phyloP scores from a whole-genome alignment of 2,113 vertebrate species.

The Diglossa brunneiventris region DNA sequence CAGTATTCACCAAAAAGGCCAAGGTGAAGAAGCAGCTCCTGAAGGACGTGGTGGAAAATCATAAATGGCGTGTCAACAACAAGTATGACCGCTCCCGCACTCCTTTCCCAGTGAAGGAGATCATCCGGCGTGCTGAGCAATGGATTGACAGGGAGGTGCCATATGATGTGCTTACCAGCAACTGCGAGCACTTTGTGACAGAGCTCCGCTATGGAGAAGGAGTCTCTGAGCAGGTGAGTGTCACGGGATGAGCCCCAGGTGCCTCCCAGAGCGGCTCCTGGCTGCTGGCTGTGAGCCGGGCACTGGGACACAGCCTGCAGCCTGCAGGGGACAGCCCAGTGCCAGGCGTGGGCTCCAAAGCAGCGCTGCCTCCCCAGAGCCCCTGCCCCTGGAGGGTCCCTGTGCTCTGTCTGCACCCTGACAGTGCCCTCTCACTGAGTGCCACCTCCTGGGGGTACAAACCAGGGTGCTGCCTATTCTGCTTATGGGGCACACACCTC shows the following conservation, averaged over 20 bases:
- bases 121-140: conserved; percentile 80
- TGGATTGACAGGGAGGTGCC: conserved; percentile 84
- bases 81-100: conserved; percentile 83
- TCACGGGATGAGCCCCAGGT: fast-evolving
- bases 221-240: conserved; percentile 86
- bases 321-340: not conserved
- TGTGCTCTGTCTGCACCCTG: not conserved
- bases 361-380: fast-evolving
- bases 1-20: conserved; percentile 87
- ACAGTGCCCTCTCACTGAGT: not conserved
- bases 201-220: conserved; percentile 86
- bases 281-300: not conserved
- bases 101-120: conserved; percentile 79
- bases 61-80: conserved; percentile 88
- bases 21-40: conserved; percentile 90
- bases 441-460: too few relatives aligned
- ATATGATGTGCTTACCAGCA: conserved; percentile 86
- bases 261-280: not conserved
- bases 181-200: conserved; percentile 96
- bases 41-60: conserved; percentile 84
- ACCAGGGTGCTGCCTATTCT: not conserved
- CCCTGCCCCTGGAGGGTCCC: not conserved
- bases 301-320: not conserved
- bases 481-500: fast-evolving
- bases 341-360: fast-evolving